Base-by-base conservation (phyloP, 1,140 invertebrate species). In the Panulirus ornatus region DNA sequence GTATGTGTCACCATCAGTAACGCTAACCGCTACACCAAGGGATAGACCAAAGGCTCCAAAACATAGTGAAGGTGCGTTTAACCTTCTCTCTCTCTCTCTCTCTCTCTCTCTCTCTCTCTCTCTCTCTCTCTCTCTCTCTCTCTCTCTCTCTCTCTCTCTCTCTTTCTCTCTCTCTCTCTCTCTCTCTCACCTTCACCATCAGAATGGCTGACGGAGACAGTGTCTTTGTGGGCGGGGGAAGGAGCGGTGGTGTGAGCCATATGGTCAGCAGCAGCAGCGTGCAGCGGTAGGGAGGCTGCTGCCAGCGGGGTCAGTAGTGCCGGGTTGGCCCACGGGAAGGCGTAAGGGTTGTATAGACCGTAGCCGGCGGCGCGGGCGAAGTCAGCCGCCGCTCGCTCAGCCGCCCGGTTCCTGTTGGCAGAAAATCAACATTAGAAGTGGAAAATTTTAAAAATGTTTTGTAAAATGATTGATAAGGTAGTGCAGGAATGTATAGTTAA, bases 331-430 rank as follows among this genome's bases (percentile, higher is more conserved):
- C 93, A 93, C 0, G 94, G 94, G 47, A 94, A 93, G 58, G 92
- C 92, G 82, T 94, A 93, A 1, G 94, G 93, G 90, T 94, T 93
- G 93, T 98, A 98, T 0, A 98, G 94, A 0, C 97, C 97, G 93
- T 98, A 98, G 27, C 97, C 97, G 0, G 97, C 97, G 0, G 97
- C 97, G 2, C 98, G 94, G 0, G 97, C 97, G 93, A 98, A 98
- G 94, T 99, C 98, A 0, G 97, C 97, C 0, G 97, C 97, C 0
- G 98, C 98, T n/a, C 98, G 94, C 93, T 99, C 98, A 0, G 98
- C 97, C 0, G 98, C 98, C 22, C 98, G 95, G 93, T 99, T 99
- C 83, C 97, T 92, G 91, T 36, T 6, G n/a, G n/a, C 27, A 27
- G 22, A 8, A 66, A n/a, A n/a, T n/a, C n/a, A n/a, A n/a, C n/a